Conservation (phyloP, 2,888 invertebrate genomes). For the Hirtodrosophila alboralis region DNA sequence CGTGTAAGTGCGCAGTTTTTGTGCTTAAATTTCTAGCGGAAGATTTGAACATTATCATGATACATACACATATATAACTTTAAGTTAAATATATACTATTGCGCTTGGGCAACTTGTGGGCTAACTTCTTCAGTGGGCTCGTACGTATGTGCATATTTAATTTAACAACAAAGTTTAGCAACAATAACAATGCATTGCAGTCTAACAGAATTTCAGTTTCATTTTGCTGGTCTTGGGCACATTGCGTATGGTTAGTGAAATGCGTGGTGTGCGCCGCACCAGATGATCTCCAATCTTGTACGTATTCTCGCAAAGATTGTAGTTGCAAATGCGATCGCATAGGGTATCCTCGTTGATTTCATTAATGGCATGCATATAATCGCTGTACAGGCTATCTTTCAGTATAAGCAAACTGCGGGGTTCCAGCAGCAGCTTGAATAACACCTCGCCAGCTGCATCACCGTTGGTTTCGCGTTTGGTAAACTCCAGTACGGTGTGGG, state of each 20-base stretch:
- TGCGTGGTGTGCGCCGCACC: constrained; percentile 90
- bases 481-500: constrained; percentile 95
- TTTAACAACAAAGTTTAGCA: constrained; percentile 25
- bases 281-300: constrained; percentile 86
- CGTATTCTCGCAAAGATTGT: constrained; percentile 86
- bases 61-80: constrained; percentile 9
- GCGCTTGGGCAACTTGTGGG: constrained; percentile 34
- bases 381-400: constrained; percentile 91
- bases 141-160: constrained; percentile 39
- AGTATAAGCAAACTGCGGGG: constrained; percentile 94
- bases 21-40: constrained; percentile 69
- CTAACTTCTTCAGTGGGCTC: no score
- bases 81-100: constrained; percentile 10
- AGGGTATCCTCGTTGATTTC: constrained; percentile 88
- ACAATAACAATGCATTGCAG: constrained; percentile 26
- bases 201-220: constrained; percentile 86
- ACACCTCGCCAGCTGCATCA: constrained; percentile 69
- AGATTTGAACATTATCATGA: constrained; percentile 38
- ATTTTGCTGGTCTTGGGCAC: constrained; percentile 94
- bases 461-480: constrained; percentile 59
- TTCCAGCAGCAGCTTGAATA: constrained; percentile 92
- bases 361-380: constrained; percentile 94
- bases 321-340: constrained; percentile 87
- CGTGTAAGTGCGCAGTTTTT: constrained; percentile 18
- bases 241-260: constrained; percentile 96